These are phyloP conservation scores for Euphonia xanthogaster DNA, from an alignment of 2,797 vertebrate genomes.

Conservation along the genomic window DNA sequence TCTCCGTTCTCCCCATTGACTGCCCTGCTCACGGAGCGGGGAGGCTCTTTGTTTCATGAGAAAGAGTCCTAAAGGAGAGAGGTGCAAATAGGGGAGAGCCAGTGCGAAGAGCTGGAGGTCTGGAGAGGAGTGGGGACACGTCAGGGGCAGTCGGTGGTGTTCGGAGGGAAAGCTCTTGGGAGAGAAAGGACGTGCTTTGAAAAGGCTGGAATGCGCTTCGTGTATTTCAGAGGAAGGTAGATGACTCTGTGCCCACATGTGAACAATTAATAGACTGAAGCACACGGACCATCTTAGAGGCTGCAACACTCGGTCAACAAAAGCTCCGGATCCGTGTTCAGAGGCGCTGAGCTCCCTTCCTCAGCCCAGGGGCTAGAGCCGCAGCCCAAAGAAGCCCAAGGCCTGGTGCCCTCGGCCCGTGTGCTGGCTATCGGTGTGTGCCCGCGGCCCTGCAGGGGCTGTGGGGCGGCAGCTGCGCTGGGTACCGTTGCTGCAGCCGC, in stretches of 20 bases:
- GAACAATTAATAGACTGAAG: background rate
- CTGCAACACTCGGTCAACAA: background rate
- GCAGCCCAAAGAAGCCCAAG: background rate
- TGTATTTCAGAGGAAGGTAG: background rate
- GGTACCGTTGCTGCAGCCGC: background rate
- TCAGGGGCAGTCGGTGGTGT: background rate
- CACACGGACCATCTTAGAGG: fast-evolving
- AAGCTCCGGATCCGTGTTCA: fast-evolving
- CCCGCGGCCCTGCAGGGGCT: background rate
- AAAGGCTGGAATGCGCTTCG: background rate
- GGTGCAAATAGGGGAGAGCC: no score
- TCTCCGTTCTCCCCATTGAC: fast-evolving
- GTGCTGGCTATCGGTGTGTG: background rate
- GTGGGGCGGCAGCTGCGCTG: background rate
- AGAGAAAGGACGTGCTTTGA: background rate
- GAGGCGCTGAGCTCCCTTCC: background rate
- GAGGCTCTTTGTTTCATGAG: background rate
- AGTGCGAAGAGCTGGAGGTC: no score
- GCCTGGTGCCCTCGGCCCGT: background rate
- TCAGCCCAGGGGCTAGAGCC: background rate
- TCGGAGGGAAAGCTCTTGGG: background rate
- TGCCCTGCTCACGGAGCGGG: background rate
- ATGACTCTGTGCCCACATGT: fast-evolving
- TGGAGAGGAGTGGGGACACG: background rate
- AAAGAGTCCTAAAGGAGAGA: background rate